Evolutionary conservation across 92 coral and sea anemone genomes (phyloP).

Genomic region (Porites lobata): DNA sequence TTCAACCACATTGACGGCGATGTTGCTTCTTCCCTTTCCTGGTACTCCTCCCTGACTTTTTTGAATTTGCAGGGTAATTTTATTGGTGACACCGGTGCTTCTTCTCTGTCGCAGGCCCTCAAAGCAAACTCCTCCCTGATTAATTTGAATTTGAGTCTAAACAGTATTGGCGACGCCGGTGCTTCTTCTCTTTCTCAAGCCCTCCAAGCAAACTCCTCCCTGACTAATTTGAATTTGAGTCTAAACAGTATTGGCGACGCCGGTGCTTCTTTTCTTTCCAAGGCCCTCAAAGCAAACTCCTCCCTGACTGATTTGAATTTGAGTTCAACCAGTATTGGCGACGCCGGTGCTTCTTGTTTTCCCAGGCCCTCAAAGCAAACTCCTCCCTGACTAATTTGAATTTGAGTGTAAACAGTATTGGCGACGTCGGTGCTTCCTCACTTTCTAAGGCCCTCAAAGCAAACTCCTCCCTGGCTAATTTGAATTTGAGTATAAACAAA

Average conservation of each 20-base stretch:
- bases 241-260: background rate
- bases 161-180: background rate
- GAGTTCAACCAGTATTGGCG: background rate
- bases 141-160: background rate
- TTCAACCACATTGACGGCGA: no score
- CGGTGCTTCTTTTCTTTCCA: background rate
- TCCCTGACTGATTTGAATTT: background rate
- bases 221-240: background rate
- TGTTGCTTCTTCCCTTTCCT: no score
- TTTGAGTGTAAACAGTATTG: background rate
- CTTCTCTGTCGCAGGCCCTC: no score
- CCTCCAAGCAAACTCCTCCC: background rate
- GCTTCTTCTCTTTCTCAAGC: background rate
- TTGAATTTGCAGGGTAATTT: no score
- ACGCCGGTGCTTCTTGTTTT: no score
- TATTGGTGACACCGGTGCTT: no score
- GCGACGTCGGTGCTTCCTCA: background rate
- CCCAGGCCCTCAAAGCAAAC: no score
- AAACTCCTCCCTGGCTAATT: background rate
- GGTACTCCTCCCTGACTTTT: no score
- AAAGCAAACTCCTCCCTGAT: no score
- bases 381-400: background rate
- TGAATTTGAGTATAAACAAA: background rate
- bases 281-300: background rate
- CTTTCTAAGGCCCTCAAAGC: background rate